Conservation (phyloP, 2,888 invertebrate species). For the Tenthredo livida region DNA sequence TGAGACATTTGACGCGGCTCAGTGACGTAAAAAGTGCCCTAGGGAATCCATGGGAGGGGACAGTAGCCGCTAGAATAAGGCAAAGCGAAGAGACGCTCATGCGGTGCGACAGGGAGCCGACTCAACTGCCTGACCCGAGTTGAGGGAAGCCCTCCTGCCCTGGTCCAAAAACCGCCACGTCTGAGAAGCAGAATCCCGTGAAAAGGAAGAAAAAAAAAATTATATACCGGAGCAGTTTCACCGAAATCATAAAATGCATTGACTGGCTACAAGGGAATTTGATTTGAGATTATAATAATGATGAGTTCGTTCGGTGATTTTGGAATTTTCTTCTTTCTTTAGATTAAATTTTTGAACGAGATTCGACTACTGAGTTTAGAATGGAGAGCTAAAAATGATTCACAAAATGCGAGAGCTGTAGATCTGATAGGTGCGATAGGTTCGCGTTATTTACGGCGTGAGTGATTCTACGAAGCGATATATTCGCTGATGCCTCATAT, state of each 20-base stretch:
- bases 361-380: background rate
- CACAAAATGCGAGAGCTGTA: constrained; percentile 26
- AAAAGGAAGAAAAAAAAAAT: background rate
- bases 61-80: constrained; percentile 52
- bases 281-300: too few species aligned
- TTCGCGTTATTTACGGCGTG: constrained; percentile 47
- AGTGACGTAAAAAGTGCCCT: constrained; percentile 62
- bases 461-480: constrained; percentile 51
- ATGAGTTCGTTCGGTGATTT: background rate
- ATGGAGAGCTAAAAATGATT: constrained; percentile 22
- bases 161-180: background rate
- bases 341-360: background rate
- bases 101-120: constrained; percentile 48
- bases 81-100: constrained; percentile 57
- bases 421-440: constrained; percentile 44
- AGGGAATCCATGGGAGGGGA: constrained; percentile 57
- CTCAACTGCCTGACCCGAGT: constrained; percentile 41
- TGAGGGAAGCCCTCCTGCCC: constrained; percentile 22
- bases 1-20: constrained; percentile 53
- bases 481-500: constrained; percentile 52
- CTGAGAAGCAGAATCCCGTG: background rate
- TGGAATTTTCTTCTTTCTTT: background rate
- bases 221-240: background rate
- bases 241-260: background rate
- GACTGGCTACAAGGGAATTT: background rate